Evolutionary conservation across 2,113 vertebrate genomes (phyloP).

Genomic region (Scomber scombrus): DNA sequence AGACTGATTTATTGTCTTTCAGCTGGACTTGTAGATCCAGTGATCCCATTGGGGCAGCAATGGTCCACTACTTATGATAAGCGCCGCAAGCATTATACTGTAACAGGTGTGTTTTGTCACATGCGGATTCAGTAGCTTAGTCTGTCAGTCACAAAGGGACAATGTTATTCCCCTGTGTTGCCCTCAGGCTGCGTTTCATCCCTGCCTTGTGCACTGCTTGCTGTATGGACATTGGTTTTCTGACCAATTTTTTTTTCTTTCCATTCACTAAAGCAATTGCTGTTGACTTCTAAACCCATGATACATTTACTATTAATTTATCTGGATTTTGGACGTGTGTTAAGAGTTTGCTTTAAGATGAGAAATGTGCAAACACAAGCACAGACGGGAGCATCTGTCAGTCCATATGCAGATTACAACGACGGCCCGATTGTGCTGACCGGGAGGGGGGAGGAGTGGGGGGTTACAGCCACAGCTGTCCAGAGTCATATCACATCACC

Average conservation of each 20-base stretch:
- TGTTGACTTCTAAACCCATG: neutral
- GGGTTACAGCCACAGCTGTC: slow-evolving; percentile 67
- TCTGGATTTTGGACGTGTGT: slow-evolving; percentile 8
- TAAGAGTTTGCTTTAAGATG: slow-evolving; percentile 24
- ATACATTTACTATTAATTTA: slow-evolving; percentile 17
- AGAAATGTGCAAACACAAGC: slow-evolving; percentile 64
- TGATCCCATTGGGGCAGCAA: slow-evolving; percentile 47
- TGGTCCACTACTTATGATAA: slow-evolving; percentile 45
- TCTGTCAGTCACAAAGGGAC: slow-evolving; percentile 62
- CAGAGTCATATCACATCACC: slow-evolving; percentile 64
- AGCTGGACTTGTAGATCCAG: slow-evolving; percentile 40
- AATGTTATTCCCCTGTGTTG: slow-evolving; percentile 40
- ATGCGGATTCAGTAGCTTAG: slow-evolving; percentile 57
- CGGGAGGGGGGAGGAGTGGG: slow-evolving; percentile 9
- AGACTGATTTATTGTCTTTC: slow-evolving; percentile 58
- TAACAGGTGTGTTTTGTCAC: slow-evolving; percentile 63
- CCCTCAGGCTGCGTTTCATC: slow-evolving; percentile 57
- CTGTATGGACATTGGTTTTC: slow-evolving; percentile 14
- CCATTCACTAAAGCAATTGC: slow-evolving; percentile 36
- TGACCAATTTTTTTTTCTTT: too few species aligned
- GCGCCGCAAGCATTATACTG: slow-evolving; percentile 37
- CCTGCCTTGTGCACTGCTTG: slow-evolving; percentile 7
- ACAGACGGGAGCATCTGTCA: slow-evolving; percentile 69
- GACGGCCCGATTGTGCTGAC: slow-evolving; percentile 66
- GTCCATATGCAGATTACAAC: slow-evolving; percentile 75